These are phyloP conservation scores for Eueides isabella DNA, from an alignment of 1,140 invertebrate species.

Conservation along the genomic window DNA sequence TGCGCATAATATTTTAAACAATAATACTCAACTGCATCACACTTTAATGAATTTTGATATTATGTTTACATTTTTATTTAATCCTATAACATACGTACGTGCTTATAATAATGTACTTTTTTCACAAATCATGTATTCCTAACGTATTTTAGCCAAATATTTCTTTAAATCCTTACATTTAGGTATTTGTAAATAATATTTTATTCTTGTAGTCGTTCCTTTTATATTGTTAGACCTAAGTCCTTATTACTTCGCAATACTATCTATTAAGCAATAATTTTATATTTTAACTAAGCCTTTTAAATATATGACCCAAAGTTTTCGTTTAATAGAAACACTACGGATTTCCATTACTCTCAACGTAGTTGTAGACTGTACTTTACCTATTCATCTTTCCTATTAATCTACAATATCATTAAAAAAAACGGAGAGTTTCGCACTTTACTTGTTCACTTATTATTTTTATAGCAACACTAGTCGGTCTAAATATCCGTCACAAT, in stretches of 20 bases:
- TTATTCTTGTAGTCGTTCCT: slow-evolving; percentile 78
- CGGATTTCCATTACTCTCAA: slow-evolving; percentile 20
- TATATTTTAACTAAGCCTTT: slow-evolving; percentile 50
- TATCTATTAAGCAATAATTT: slow-evolving; percentile 78
- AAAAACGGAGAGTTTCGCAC: slow-evolving; percentile 21
- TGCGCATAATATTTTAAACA: slow-evolving; percentile 72
- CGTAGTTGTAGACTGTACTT: slow-evolving; percentile 26
- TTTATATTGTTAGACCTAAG: slow-evolving; percentile 74
- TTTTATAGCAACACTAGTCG: not conserved
- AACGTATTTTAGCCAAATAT: slow-evolving; percentile 79
- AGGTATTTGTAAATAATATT: slow-evolving; percentile 77
- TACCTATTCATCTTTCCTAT: slow-evolving; percentile 18
- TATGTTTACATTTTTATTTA: slow-evolving; percentile 47
- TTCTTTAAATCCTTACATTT: slow-evolving; percentile 69
- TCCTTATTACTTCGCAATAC: slow-evolving; percentile 78
- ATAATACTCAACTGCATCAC: slow-evolving; percentile 75
- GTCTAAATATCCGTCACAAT: slow-evolving; percentile 15
- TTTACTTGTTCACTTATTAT: not conserved
- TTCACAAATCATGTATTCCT: slow-evolving; percentile 71
- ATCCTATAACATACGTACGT: slow-evolving; percentile 60
- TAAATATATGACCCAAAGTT: slow-evolving; percentile 38
- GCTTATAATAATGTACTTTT: slow-evolving; percentile 56
- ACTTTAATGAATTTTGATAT: slow-evolving; percentile 58
- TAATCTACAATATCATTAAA: slow-evolving; percentile 19
- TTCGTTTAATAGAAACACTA: slow-evolving; percentile 32